Evolutionary conservation across 2,113 vertebrate species (phyloP), one percentile per base, ranked within the genome.

Genomic region (Clarias magur): DNA sequence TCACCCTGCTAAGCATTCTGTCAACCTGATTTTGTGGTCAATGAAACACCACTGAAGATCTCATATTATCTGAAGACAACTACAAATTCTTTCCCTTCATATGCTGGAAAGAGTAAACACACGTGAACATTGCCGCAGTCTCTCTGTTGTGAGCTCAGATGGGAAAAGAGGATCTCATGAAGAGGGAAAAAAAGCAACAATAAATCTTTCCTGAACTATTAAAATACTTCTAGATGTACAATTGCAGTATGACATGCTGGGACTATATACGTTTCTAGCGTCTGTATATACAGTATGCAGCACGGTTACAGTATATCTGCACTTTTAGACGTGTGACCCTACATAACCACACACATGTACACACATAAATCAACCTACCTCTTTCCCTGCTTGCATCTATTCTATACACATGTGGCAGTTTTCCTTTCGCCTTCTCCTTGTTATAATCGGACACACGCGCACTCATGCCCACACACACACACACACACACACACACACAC

Each of bases 311-410:
- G n/a, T n/a, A 19, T 85, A 48, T n/a, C 65, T 54, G 1, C 48
- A 15, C 48, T 30, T 70, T 57, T 4, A 53, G 23, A 23, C 75
- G 68, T 34, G 4, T 75, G 78, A 19, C 11, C 23, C 60, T 34
- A 60, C n/a, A 87, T 30, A 85, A 72, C 42, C 60, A 78, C 27
- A 84, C 73, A 68, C 62, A 78, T 21, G 53, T 75, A 75, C 27
- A 76, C 34, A 54, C 83, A 68, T 81, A 83, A 68, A 84, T 78
- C 87, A 62, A 34, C 83, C 56, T 79, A 91, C 87, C 85, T 80
- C 81, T 87, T 73, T 57, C 27, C 19, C 72, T 13, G 59, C 62
- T 75, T 79, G 56, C 38, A 38, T 73, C 54, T 75, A 59, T 59
- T 84, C 19, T 13, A 68, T 23, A 67, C 34, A 53, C 63, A 68